phyloP scores from a whole-genome alignment of 2,113 vertebrate species.

The Terrapene triunguis region DNA sequence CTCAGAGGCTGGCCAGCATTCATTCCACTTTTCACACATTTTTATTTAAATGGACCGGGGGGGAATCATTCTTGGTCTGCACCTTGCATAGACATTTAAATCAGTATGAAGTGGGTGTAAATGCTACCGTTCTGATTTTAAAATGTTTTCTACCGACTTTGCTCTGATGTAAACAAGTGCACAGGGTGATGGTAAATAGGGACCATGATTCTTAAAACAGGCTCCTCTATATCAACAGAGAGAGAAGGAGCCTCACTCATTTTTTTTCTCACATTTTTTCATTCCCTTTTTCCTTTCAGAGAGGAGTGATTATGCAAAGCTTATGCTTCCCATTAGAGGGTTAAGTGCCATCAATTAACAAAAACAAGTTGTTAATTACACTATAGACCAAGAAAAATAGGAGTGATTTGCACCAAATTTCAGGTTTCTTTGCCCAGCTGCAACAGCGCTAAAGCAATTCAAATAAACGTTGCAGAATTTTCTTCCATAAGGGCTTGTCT shows the following conservation, averaged over 20 bases:
- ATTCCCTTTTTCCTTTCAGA: not conserved
- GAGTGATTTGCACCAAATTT: not conserved
- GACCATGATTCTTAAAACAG: not conserved
- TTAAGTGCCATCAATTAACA: not conserved
- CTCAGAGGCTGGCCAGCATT: not conserved
- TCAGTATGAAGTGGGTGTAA: constrained; percentile 18
- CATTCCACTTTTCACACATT: not conserved
- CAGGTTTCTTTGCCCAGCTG: constrained; percentile 31
- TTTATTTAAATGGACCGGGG: constrained; percentile 63
- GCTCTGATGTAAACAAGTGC: not conserved
- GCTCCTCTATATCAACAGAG: not conserved
- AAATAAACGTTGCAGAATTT: not conserved
- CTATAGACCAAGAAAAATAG: not conserved
- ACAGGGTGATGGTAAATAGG: rapidly evolving
- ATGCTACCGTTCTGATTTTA: not conserved
- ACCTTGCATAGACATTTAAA: constrained; percentile 1
- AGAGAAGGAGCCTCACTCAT: not conserved
- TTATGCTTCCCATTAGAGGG: not conserved
- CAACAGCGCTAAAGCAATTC: not conserved
- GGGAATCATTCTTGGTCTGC: constrained; percentile 58
- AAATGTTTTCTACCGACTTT: not conserved
- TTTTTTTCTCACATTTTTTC: constrained; percentile 9
- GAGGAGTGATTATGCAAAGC: constrained; percentile 29
- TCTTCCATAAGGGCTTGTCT: not conserved
- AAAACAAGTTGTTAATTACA: not conserved